phyloP scores from a whole-genome alignment of 2,888 invertebrate genomes.

The Syrphus vitripennis region DNA sequence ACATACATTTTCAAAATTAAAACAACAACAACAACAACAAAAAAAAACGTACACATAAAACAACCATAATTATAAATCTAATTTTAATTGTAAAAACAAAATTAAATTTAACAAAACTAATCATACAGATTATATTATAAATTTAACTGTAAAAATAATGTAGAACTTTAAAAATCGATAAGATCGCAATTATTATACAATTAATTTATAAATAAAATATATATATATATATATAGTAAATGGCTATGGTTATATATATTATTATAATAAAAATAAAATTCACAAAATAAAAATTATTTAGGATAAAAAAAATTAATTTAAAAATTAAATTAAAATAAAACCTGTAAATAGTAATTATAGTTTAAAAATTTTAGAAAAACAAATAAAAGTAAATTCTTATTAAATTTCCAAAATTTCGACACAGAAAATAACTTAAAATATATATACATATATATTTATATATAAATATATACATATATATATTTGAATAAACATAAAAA shows the following conservation, averaged over 20 bases:
- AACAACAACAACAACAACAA: no score
- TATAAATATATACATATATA: constrained; percentile 1
- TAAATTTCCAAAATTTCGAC: constrained; percentile 54
- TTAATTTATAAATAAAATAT: constrained; percentile 44
- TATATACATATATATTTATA: not conserved
- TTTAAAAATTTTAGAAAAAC: constrained; percentile 42
- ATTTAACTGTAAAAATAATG: constrained; percentile 65
- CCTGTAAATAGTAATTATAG: constrained; percentile 63
- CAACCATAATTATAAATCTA: constrained; percentile 47
- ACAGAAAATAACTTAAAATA: constrained; percentile 56
- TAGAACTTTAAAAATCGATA: constrained; percentile 63
- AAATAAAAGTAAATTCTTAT: constrained; percentile 39
- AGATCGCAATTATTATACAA: constrained; percentile 71
- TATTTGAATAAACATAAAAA: constrained; percentile 13
- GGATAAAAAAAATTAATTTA: constrained; percentile 64
- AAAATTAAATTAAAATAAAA: constrained; percentile 34
- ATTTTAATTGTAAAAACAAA: constrained; percentile 46
- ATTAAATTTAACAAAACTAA: constrained; percentile 1
- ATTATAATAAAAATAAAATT: constrained; percentile 29
- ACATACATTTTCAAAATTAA: constrained; percentile 13
- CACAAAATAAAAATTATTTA: constrained; percentile 63
- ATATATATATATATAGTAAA: constrained; percentile 49
- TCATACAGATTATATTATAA: constrained; percentile 56
- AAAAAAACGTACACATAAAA: constrained; percentile 65
- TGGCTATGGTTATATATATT: constrained; percentile 63